Conservation (phyloP, 2,888 invertebrate genomes). For the Oligia latruncula region DNA sequence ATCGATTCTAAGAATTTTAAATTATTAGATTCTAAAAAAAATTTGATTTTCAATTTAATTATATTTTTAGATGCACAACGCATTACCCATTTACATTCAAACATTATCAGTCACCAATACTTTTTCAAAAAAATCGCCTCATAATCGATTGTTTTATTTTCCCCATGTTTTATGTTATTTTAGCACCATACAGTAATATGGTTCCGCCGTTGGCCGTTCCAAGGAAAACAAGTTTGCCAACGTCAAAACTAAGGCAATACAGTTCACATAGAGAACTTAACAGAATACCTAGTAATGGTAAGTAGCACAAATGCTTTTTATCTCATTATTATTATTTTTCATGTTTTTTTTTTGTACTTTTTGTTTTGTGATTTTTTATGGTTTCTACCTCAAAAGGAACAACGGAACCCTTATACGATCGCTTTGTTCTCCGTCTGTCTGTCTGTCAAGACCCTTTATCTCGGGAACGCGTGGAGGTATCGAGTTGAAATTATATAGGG, state of each 20-base stretch:
- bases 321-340: slow-evolving; percentile 8
- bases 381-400: not conserved
- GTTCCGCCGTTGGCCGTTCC: slow-evolving; percentile 77
- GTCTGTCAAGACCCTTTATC: no score
- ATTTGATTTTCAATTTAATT: no score
- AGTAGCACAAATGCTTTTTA: slow-evolving; percentile 53
- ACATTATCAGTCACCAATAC: not conserved
- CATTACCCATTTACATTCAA: slow-evolving; percentile 15
- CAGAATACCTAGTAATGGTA: slow-evolving; percentile 82
- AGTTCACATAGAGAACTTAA: slow-evolving; percentile 88
- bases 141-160: slow-evolving; percentile 46
- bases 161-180: slow-evolving; percentile 66
- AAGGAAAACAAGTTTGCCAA: slow-evolving; percentile 83
- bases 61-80: slow-evolving; percentile 14
- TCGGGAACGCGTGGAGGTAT: no score
- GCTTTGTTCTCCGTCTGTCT: no score
- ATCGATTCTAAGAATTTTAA: no score
- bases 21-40: no score
- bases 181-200: slow-evolving; percentile 80
- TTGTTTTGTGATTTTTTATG: not conserved
- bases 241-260: slow-evolving; percentile 88
- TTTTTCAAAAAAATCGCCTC: slow-evolving; percentile 9
- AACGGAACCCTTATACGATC: no score
- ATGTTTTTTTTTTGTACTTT: not conserved
- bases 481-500: no score